Evolutionary conservation across 2,113 vertebrate genomes (phyloP).

Genomic region (Brachirus orientalis): DNA sequence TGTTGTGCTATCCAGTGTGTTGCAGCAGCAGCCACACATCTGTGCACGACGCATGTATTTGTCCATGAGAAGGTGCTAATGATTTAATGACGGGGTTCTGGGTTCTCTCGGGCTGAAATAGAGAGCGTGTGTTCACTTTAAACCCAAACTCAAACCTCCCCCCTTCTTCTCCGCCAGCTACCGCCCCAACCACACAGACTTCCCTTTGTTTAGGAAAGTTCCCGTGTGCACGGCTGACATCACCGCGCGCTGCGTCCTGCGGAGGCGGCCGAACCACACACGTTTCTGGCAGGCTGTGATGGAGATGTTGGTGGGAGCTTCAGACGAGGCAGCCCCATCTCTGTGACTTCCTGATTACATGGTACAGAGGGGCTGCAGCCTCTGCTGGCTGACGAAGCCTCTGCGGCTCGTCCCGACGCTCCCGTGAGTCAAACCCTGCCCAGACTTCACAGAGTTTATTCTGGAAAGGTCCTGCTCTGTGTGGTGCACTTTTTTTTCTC

Average conservation of each 20-base stretch:
- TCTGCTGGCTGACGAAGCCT: conserved; percentile 30
- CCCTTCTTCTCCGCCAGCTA: conserved; percentile 56
- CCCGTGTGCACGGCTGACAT: conserved; percentile 80
- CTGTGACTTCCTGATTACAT: conserved; percentile 68
- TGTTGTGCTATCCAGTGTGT: neutral
- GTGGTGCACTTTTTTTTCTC: conserved; percentile 28
- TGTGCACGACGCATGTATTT: conserved; percentile 40
- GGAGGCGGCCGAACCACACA: conserved; percentile 76
- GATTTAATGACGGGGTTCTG: conserved; percentile 75
- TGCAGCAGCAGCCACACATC: conserved; percentile 33
- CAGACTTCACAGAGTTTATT: conserved; percentile 68
- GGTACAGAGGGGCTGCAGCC: conserved; percentile 22
- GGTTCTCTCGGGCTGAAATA: conserved; percentile 56
- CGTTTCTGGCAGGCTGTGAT: conserved; percentile 73
- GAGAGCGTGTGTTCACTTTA: conserved; percentile 63
- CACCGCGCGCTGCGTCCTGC: conserved; percentile 67
- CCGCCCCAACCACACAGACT: conserved; percentile 79
- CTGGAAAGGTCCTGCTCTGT: conserved; percentile 55
- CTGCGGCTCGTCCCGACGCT: conserved; percentile 21
- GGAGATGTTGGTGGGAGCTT: conserved; percentile 66
- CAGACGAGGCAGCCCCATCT: conserved; percentile 49
- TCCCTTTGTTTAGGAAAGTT: conserved; percentile 84
- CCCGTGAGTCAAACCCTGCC: conserved; percentile 50
- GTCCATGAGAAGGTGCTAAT: conserved; percentile 75
- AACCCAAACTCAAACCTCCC: conserved; percentile 39